Evolutionary conservation across 2,888 invertebrate species (phyloP).

Genomic region (Cerastis rubricosa): DNA sequence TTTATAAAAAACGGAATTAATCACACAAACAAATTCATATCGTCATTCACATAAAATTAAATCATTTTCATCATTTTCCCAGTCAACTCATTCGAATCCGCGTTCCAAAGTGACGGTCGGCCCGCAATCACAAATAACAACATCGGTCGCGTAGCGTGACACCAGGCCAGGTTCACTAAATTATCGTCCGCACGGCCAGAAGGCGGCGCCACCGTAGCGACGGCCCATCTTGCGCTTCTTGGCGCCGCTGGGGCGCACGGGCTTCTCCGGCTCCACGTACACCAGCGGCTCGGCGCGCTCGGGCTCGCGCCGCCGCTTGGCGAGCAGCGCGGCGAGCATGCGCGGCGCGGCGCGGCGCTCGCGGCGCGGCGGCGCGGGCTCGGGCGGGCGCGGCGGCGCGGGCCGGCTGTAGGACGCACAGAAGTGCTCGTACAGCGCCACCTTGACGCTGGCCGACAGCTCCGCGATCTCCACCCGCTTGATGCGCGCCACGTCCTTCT

Average conservation of each 20-base stretch:
- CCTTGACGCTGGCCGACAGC: conserved; percentile 88
- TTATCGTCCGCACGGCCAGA: conserved; percentile 89
- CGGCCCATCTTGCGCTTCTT: conserved; percentile 86
- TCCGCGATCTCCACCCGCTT: conserved; percentile 91
- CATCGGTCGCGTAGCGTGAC: conserved; percentile 5
- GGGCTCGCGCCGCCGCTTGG: conserved; percentile 27
- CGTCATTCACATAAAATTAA: conserved; percentile 48
- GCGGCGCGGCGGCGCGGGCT: conserved; percentile 81
- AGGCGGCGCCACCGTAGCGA: conserved; percentile 83
- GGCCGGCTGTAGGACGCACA: conserved; percentile 78
- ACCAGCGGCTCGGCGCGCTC: conserved; percentile 64
- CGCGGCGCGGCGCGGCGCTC: conserved; percentile 65
- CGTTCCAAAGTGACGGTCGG: conserved; percentile 17
- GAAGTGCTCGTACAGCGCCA: conserved; percentile 89
- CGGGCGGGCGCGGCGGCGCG: conserved; percentile 40
- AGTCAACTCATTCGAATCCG: conserved; percentile 14
- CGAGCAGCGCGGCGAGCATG: conserved; percentile 21
- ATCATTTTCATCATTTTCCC: conserved; percentile 36
- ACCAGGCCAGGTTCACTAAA: background rate
- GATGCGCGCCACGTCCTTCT: conserved; percentile 92
- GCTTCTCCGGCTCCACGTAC: conserved; percentile 78
- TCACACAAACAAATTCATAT: conserved; percentile 46
- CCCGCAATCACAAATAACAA: conserved; percentile 46
- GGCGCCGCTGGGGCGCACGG: conserved; percentile 80
- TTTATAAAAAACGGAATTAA: conserved; percentile 49